These are phyloP conservation scores for Hepsetus odoe DNA, from an alignment of 2,113 vertebrate genomes.

Conservation along the genomic window DNA sequence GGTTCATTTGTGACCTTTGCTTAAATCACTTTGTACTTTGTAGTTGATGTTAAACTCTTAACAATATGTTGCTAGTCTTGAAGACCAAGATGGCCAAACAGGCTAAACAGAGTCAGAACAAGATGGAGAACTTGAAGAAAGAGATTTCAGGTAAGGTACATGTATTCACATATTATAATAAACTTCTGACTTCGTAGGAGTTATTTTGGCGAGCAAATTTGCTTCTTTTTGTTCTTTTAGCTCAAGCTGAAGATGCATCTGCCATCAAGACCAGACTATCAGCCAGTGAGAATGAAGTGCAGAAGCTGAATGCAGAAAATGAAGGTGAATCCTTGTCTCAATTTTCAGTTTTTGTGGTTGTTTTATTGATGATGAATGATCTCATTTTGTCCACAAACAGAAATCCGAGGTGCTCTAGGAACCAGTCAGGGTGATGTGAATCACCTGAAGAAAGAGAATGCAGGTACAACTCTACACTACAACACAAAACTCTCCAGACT, in stretches of 20 bases:
- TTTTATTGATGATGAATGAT: not conserved
- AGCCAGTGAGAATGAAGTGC: not conserved
- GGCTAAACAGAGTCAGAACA: not conserved
- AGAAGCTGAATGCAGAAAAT: not conserved
- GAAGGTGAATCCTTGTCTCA: not conserved
- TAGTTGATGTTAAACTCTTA: no score
- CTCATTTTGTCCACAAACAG: not conserved
- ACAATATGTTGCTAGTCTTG: not conserved
- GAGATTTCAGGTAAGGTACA: not conserved
- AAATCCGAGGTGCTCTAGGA: not conserved
- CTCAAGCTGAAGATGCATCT: not conserved
- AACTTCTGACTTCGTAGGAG: no score
- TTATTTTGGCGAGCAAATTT: no score
- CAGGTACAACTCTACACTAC: not conserved
- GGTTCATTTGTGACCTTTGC: not conserved
- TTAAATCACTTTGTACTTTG: not conserved
- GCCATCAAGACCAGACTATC: not conserved
- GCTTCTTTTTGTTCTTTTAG: not conserved
- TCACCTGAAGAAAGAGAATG: not conserved
- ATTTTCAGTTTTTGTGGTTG: not conserved
- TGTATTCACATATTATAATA: no score
- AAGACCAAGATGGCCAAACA: not conserved
- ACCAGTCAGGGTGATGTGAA: not conserved
- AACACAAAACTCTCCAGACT: no score
- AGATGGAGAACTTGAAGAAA: not conserved